Evolutionary conservation across 2,888 invertebrate species (phyloP), one percentile per base, ranked within the genome.

Genomic region (Microctonus hyperodae): DNA sequence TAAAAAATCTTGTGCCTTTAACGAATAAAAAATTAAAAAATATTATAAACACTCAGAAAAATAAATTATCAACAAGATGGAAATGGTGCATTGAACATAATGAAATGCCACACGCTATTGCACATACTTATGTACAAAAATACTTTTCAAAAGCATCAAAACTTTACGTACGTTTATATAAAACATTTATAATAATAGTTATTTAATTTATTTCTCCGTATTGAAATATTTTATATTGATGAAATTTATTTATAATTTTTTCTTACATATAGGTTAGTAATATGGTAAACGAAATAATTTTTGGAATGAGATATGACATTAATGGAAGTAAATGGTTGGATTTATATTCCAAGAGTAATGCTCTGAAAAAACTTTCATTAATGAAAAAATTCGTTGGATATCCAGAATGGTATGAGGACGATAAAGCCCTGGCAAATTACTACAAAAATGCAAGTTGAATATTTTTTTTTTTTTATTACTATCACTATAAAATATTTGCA

Each of bases 381-480:
- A 70, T 72, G 68, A 60, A 60, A 28, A 40, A 64, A 53, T 55
- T 64, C 11, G 63, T 72, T 55, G 72, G 72, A 35, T 72, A 66
- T 65, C 70, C 70, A 2, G 68, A 69, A 58, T 69, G 65, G 68
- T 72, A 69, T 44, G 64, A 65, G 10, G 62, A 70, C 10, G 31
- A 20, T 9, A 63, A 63, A 16, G 13, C 20, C 11, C 22, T 71
- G n/a, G 62, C 67, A n/a, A 16, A 44, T 20, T 60, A 53, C 33
- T 70, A 66, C 33, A 10, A 61, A 13, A 58, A 33, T 20, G 66
- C 70, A 59, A 48, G 50, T n/a, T 3, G 6, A 53, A 48, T 5
- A 33, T 51, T 51, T 23, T 16, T 16, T 6, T n/a, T 55, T 0
- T 31, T n/a, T 55, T 53, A 11, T 53, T 28, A 4, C 22, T 23